Conservation (phyloP, 2,113 vertebrate species). For the Peromyscus californicus region DNA sequence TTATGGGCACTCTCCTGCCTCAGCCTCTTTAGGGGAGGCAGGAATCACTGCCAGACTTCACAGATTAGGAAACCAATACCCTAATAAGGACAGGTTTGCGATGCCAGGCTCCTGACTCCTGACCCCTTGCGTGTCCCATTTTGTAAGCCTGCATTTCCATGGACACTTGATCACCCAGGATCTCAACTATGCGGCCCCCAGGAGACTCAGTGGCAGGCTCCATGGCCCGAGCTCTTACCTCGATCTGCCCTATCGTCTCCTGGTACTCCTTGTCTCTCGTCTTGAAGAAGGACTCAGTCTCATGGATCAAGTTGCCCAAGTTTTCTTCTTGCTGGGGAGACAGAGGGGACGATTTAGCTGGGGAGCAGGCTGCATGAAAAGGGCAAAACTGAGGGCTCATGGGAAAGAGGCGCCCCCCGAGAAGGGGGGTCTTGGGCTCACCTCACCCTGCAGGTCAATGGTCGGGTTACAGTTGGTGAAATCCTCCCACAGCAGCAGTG, state of each 20-base stretch:
- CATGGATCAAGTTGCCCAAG: constrained; percentile 96
- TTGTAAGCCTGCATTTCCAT: not conserved
- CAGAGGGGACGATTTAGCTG: not conserved
- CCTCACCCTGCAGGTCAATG: constrained; percentile 88
- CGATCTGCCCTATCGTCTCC: constrained; percentile 97
- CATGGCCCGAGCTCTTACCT: constrained; percentile 87
- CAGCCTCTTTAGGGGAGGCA: not conserved
- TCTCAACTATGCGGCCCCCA: not conserved
- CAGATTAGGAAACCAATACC: not conserved
- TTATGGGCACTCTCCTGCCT: not conserved
- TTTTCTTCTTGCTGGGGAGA: constrained; percentile 92
- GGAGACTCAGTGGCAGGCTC: rapidly evolving
- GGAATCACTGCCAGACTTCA: not conserved
- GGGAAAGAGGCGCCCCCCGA: rapidly evolving
- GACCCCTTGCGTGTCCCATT: rapidly evolving
- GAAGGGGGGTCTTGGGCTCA: constrained; percentile 44
- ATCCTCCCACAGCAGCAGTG: constrained; percentile 97
- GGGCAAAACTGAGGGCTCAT: rapidly evolving
- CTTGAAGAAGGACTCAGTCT: constrained; percentile 98
- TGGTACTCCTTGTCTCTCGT: constrained; percentile 98
- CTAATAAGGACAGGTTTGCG: too few species aligned
- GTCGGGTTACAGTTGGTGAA: constrained; percentile 96
- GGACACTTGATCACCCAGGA: not conserved
- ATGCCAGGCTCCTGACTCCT: not conserved
- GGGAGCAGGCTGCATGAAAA: rapidly evolving